Percentiles rank a stretch among this genome's conserved stretches.
phyloP scores from a whole-genome alignment of 2,888 invertebrate species.

The Patella caerulea region DNA sequence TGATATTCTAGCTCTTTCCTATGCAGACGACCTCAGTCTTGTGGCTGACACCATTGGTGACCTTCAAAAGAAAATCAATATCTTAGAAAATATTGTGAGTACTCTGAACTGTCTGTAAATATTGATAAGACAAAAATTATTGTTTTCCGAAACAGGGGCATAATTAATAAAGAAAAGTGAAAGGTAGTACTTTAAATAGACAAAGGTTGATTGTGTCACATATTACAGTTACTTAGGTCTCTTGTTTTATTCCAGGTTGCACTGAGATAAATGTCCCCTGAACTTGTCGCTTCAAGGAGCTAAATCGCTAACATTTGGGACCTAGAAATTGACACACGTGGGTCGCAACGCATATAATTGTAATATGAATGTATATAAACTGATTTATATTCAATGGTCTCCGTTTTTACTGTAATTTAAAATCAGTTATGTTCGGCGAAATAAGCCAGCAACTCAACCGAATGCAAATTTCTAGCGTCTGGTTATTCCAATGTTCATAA shows the following conservation, averaged over 20 bases:
- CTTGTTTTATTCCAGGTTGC: not conserved
- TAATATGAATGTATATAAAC: too few relatives aligned
- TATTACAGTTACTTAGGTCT: not conserved
- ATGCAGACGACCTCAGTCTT: conserved; percentile 5
- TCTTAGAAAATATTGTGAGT: not conserved
- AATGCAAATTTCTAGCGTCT: too few relatives aligned
- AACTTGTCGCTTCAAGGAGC: too few relatives aligned
- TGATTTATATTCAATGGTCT: too few relatives aligned
- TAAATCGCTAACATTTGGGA: too few relatives aligned
- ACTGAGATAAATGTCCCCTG: not conserved
- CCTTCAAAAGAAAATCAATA: conserved; percentile 1
- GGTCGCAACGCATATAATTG: too few relatives aligned
- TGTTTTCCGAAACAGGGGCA: not conserved
- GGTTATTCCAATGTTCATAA: too few relatives aligned
- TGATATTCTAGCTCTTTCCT: not conserved
- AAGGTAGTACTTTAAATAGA: not conserved
- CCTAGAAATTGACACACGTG: too few relatives aligned
- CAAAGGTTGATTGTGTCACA: not conserved
- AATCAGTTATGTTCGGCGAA: too few relatives aligned
- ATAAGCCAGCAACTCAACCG: too few relatives aligned
- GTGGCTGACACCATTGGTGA: not conserved
- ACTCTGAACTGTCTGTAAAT: not conserved
- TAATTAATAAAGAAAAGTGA: not conserved
- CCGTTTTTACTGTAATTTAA: too few relatives aligned
- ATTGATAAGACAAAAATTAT: not conserved